A percentile compares a stretch with the other conserved stretches of the same genome.
Conservation (phyloP, 1,140 invertebrate species). For the Coptotermes formosanus region DNA sequence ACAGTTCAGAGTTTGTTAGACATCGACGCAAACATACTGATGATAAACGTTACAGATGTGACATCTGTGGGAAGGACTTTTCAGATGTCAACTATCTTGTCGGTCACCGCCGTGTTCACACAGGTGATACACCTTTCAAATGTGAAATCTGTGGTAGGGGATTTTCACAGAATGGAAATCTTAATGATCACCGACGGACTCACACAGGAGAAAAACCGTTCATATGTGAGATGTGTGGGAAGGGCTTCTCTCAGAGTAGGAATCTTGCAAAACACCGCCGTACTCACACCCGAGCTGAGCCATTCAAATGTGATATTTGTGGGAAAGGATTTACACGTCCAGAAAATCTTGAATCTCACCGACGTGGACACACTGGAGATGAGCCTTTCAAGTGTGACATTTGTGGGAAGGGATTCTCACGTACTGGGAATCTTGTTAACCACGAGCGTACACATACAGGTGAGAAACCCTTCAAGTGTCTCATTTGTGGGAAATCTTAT, state of each 20-base stretch:
- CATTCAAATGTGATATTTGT: constrained; percentile 43
- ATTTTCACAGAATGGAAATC: constrained; percentile 48
- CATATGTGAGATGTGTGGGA: constrained; percentile 61
- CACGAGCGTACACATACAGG: constrained; percentile 72
- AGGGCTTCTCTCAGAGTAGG: constrained; percentile 59
- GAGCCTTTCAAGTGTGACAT: constrained; percentile 61
- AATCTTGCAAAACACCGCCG: constrained; percentile 35
- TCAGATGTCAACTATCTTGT: constrained; percentile 67
- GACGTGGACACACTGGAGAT: constrained; percentile 55
- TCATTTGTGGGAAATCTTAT: constrained; percentile 51
- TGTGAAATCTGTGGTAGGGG: constrained; percentile 29
- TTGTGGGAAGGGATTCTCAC: constrained; percentile 65
- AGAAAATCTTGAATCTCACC: neutral
- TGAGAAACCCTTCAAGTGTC: constrained; percentile 46
- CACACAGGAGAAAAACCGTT: constrained; percentile 44
- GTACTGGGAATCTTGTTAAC: constrained; percentile 66
- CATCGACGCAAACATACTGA: constrained; percentile 52
- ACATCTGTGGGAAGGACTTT: constrained; percentile 87
- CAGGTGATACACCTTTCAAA: constrained; percentile 24
- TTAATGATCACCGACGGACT: constrained; percentile 40
- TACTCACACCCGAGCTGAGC: constrained; percentile 34
- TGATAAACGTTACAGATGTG: constrained; percentile 90
- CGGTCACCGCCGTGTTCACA: constrained; percentile 37
- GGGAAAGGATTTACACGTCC: constrained; percentile 49
- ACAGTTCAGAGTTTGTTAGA: constrained; percentile 26